Evolutionary conservation across 2,888 invertebrate species (phyloP).

Genomic region (Drosophila suboccidentalis): DNA sequence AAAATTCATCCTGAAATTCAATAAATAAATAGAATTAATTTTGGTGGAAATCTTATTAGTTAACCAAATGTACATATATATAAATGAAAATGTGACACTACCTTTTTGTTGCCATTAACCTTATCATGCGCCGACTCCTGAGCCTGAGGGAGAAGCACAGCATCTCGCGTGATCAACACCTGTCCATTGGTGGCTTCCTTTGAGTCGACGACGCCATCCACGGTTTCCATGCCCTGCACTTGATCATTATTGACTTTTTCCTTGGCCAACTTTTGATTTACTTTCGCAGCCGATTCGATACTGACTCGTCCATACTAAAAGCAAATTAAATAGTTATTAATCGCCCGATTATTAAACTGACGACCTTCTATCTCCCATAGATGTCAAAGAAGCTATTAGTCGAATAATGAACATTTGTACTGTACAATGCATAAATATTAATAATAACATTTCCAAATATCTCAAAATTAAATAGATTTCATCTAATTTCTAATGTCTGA

Average conservation of each 20-base stretch:
- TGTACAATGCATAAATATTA: neutral
- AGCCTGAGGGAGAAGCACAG: conserved; percentile 77
- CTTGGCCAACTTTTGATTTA: conserved; percentile 45
- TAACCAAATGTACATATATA: neutral
- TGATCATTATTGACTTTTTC: conserved; percentile 35
- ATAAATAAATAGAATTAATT: neutral
- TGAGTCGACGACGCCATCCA: conserved; percentile 36
- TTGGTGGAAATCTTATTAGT: neutral
- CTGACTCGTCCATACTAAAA: conserved; percentile 93
- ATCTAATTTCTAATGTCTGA: neutral
- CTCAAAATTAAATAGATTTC: neutral
- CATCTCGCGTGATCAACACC: conserved; percentile 86
- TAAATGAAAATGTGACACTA: conserved; percentile 8
- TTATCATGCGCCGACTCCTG: conserved; percentile 56
- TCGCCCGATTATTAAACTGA: neutral
- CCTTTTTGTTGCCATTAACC: conserved; percentile 45
- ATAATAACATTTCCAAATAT: neutral
- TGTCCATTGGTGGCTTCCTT: conserved; percentile 50
- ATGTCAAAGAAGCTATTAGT: conserved; percentile 4
- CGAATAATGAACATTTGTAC: neutral
- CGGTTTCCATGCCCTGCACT: conserved; percentile 31
- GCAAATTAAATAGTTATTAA: conserved; percentile 25
- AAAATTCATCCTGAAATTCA: conserved; percentile 83
- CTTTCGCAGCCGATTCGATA: conserved; percentile 87
- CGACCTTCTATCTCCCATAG: neutral